Base-by-base conservation (phyloP, 2,113 vertebrate species). In the Bostrychus sinensis region DNA sequence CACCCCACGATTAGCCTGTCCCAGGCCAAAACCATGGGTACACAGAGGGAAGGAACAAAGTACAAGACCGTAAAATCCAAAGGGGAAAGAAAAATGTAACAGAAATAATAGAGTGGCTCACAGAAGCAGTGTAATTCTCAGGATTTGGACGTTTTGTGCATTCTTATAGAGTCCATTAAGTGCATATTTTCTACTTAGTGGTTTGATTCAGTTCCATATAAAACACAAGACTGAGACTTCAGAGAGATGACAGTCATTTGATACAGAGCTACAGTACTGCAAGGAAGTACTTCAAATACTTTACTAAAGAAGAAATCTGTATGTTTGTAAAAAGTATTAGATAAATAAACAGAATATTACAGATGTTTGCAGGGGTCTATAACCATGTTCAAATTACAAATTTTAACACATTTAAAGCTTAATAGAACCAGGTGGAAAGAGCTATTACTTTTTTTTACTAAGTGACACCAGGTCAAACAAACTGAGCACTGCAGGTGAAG, bases 1-100 rank as follows among this genome's bases (percentile, higher is more conserved):
- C 84, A 23, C 82, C 83, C 81, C 69, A 55, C 54, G 41, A 46
- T 37, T 70, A 17, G 8, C 80, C 68, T 62, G 41, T 62, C 20
- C 45, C 58, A 28, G 3, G 57, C 69, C 78, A 58, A 68, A 68
- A 51, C 10, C 42, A 50, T 56, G 50, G 65, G 45, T 37, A 37
- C 46, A 32, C 42, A n/a, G 38, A 59, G 57, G 54, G 38, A 66
- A 37, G 46, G 3, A 32, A 45, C 38, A 5, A 51, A 36, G 43
- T 7, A 30, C 71, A 70, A 63, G 60, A 62, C 17, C 14, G 13
- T 60, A 36, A 50, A 55, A 7, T n/a, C 1, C 22, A 51, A 41
- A 9, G 28, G 30, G 43, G 61, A 65, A 53, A 26, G 34, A 26
- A 19, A 7, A 32, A 39, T 23, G 25, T 10, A 7, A 8, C 38